Base-by-base conservation (phyloP, 2,113 vertebrate species). In the Mohoua ochrocephala region DNA sequence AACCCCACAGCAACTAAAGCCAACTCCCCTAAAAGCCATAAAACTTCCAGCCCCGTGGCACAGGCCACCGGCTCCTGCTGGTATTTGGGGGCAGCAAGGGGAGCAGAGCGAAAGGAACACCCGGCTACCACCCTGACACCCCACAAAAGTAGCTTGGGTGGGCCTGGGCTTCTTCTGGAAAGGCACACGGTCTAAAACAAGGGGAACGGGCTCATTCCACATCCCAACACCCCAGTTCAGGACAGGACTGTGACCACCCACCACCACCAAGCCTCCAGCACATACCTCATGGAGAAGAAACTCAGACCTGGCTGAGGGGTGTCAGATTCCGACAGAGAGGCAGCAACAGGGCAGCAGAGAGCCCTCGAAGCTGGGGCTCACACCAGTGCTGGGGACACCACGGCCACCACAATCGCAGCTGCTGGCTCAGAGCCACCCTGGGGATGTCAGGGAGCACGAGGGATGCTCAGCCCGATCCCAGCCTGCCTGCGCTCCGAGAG, bases 21-120 rank as follows among this genome's bases (percentile, higher is more conserved):
- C 57, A 86, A 42, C 11, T 61, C 28, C 28, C 57, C 31, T 35
- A 28, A 79, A 83, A 73, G 37, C 37, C 78, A 69, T 20, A 69
- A 37, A 89, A 53, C 33, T 83, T 70, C 28, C 53, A 86, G 26
- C 8, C 10, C 44, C 2, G 0, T 1, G 19, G 21, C 64, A 65
- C 5, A 3, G 21, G 22, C 15, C 20, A 39, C 9, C 0, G 0
- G 20, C 27, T 94, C 33, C 75, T 52, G 22, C 21, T 31, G 5
- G 31, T 15, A 22, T 49, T n/a, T 60, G 19, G 2, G 11, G 20
- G 19, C 49, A 68, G 75, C 0, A 1, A 60, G 33, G 19, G 2
- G 3, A 92, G 53, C 16, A 69, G 35, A 88, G 22, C 30, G 65
- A 37, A 4, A 80, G 11, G 23, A 53, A 61, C 42, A 37, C 13